Conservation (phyloP, 2,113 vertebrate species). For the Centropristis striata region DNA sequence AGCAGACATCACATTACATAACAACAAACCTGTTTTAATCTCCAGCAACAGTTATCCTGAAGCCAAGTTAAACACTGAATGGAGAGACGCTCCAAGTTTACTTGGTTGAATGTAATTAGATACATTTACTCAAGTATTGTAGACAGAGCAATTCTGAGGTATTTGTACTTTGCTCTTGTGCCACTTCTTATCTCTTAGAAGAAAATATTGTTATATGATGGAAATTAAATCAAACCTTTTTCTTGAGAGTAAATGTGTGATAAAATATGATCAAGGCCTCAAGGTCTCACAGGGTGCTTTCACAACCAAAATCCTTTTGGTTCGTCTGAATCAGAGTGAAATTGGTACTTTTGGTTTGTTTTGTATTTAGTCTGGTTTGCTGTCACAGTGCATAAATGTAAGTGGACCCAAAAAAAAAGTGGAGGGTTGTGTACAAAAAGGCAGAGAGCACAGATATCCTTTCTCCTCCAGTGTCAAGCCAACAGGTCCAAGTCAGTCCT, state of each 20-base stretch:
- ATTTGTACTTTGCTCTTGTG: not conserved
- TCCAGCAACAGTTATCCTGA: not conserved
- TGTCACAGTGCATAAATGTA: too few species aligned
- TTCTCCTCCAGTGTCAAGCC: too few species aligned
- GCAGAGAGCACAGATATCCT: too few species aligned
- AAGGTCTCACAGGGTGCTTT: not conserved
- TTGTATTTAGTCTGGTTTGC: too few species aligned
- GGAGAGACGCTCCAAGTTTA: not conserved
- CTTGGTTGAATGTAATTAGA: too few species aligned
- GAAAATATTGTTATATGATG: not conserved
- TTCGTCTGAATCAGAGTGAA: too few species aligned
- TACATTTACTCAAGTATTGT: not conserved
- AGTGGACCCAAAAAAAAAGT: too few species aligned
- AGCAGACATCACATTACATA: constrained; percentile 21
- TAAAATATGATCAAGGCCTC: not conserved
- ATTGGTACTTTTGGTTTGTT: too few species aligned
- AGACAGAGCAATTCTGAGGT: not conserved
- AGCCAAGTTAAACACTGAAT: not conserved
- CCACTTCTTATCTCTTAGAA: not conserved
- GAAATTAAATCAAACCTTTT: too few species aligned
- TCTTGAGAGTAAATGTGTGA: not conserved
- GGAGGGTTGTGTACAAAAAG: too few species aligned
- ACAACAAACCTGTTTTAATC: constrained; percentile 31
- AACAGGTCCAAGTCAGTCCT: too few species aligned
- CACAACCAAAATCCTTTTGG: too few species aligned